phyloP scores from a whole-genome alignment of 2,888 invertebrate genomes.

The Polyommatus icarus region DNA sequence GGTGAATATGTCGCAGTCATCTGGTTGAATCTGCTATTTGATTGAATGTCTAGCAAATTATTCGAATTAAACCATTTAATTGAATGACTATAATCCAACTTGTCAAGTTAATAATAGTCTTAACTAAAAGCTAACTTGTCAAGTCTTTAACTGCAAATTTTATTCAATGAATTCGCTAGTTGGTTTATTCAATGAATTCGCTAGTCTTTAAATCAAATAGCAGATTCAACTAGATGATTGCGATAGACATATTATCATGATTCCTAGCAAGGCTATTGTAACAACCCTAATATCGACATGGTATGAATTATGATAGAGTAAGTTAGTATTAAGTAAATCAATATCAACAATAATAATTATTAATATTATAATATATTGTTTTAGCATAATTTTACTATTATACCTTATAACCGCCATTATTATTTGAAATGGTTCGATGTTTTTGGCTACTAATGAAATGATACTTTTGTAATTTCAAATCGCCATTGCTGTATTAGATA shows the following conservation, averaged over 20 bases:
- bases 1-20: too few relatives aligned
- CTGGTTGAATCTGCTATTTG: too few relatives aligned
- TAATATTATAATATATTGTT: not conserved
- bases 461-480: not conserved
- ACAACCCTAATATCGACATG: not conserved
- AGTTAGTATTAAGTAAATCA: not conserved
- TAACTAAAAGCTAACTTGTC: too few relatives aligned
- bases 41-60: too few relatives aligned
- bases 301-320: not conserved
- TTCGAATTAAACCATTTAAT: too few relatives aligned
- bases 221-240: too few relatives aligned
- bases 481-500: not conserved
- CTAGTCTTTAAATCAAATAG: too few relatives aligned
- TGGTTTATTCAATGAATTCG: too few relatives aligned
- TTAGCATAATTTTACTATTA: not conserved
- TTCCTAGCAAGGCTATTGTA: not conserved
- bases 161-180: too few relatives aligned
- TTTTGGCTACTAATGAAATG: not conserved
- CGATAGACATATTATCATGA: not conserved
- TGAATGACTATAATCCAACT: too few relatives aligned
- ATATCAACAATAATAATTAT: constrained; percentile 10
- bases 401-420: not conserved
- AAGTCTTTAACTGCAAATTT: too few relatives aligned
- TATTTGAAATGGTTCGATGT: not conserved
- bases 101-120: too few relatives aligned